These are phyloP conservation scores for Globia sparganii DNA, from an alignment of 2,888 invertebrate genomes.

Conservation along the genomic window DNA sequence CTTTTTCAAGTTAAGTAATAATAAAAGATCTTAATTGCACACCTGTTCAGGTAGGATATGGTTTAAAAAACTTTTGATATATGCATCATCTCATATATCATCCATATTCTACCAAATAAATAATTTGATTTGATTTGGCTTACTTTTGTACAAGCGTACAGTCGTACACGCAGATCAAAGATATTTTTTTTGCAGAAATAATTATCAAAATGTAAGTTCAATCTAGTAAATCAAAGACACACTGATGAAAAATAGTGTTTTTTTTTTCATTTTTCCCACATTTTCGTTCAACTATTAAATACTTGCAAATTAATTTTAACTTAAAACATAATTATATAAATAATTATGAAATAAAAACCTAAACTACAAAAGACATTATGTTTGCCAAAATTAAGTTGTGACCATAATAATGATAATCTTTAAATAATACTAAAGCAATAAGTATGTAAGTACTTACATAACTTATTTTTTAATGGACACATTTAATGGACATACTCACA, in stretches of 20 bases:
- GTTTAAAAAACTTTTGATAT: neutral
- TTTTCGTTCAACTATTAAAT: neutral
- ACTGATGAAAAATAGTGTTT: neutral
- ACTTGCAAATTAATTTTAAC: neutral
- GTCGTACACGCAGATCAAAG: neutral
- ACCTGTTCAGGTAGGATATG: neutral
- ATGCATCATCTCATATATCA: neutral
- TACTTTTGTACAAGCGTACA: neutral
- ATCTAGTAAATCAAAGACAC: neutral
- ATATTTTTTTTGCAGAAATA: neutral
- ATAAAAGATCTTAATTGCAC: neutral
- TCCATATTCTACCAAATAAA: neutral
- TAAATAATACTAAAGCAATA: neutral
- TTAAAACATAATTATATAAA: neutral
- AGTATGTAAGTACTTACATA: neutral
- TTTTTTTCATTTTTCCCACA: neutral
- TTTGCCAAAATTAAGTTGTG: neutral
- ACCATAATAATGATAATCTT: neutral
- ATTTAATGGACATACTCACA: neutral
- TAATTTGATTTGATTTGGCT: neutral
- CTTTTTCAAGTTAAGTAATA: neutral
- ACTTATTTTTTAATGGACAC: neutral
- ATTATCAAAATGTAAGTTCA: neutral
- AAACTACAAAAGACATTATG: neutral
- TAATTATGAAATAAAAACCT: too few species aligned